Conservation (phyloP, 2,888 invertebrate genomes). For the Pollenia angustigena region DNA sequence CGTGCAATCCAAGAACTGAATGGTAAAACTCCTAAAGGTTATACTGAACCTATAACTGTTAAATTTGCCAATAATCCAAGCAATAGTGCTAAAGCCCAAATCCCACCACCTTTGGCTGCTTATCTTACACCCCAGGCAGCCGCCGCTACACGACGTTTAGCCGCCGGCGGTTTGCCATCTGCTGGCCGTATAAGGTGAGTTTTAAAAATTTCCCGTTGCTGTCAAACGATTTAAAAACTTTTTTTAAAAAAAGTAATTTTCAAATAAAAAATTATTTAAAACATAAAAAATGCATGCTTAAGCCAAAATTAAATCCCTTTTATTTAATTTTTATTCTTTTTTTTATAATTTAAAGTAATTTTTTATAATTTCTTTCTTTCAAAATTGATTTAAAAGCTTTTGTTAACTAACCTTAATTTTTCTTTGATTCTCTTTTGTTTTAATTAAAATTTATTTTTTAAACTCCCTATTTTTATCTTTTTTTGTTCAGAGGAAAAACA, state of each 20-base stretch:
- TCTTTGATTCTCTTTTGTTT: constrained; percentile 1
- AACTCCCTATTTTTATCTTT: constrained; percentile 7
- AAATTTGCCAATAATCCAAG: constrained; percentile 97
- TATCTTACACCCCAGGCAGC: constrained; percentile 92
- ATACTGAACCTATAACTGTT: constrained; percentile 95
- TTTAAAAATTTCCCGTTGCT: not conserved
- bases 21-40: constrained; percentile 94
- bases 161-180: constrained; percentile 89
- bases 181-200: constrained; percentile 91
- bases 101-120: constrained; percentile 91
- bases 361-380: not conserved
- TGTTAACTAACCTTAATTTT: not conserved
- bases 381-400: not conserved
- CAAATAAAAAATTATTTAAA: not conserved
- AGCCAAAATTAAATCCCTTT: constrained; percentile 44
- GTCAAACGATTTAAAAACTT: not conserved
- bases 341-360: not conserved
- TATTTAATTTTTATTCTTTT: not conserved
- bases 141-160: constrained; percentile 89
- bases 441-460: not conserved
- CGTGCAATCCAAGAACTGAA: constrained; percentile 95
- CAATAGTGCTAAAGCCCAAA: constrained; percentile 91
- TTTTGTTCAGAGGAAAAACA: not conserved
- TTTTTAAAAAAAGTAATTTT: not conserved
- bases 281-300: constrained; percentile 50